Evolutionary conservation across 2,113 vertebrate species (phyloP).

Genomic region (Anthoscopus minutus): DNA sequence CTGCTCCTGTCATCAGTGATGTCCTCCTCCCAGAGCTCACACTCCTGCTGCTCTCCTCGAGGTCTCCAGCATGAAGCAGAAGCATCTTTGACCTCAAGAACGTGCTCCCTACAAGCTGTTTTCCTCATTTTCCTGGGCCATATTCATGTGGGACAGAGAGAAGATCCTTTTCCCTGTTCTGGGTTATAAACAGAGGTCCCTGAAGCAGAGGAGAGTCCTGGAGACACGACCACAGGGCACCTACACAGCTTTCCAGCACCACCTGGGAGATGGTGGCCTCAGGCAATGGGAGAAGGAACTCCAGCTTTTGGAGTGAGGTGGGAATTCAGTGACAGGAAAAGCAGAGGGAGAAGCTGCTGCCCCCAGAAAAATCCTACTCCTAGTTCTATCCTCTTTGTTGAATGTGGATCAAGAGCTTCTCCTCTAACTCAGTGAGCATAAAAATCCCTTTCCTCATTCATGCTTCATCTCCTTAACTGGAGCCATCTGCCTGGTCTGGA

Average conservation of each 20-base stretch:
- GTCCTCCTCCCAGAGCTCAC: neutral
- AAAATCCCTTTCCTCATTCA: neutral
- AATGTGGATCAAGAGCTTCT: neutral
- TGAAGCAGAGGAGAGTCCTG: neutral
- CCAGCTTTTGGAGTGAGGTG: neutral
- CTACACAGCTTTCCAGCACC: neutral
- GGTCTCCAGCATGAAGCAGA: neutral
- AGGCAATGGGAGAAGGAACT: neutral
- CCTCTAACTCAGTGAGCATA: neutral
- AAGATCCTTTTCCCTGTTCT: neutral
- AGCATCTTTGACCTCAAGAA: neutral
- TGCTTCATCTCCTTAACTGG: neutral
- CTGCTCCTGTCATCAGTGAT: neutral
- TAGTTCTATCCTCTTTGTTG: neutral
- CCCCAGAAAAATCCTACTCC: neutral
- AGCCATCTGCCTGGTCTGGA: neutral
- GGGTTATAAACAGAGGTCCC: neutral
- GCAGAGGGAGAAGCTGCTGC: neutral
- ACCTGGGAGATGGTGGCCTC: neutral
- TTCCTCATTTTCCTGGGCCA: neutral
- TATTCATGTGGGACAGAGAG: neutral
- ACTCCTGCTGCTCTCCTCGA: neutral
- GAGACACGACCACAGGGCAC: neutral
- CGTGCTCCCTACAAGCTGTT: accelerated
- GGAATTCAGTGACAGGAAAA: neutral